Base-by-base conservation (phyloP, 2,888 invertebrate species). In the Tetranychus piercei region DNA sequence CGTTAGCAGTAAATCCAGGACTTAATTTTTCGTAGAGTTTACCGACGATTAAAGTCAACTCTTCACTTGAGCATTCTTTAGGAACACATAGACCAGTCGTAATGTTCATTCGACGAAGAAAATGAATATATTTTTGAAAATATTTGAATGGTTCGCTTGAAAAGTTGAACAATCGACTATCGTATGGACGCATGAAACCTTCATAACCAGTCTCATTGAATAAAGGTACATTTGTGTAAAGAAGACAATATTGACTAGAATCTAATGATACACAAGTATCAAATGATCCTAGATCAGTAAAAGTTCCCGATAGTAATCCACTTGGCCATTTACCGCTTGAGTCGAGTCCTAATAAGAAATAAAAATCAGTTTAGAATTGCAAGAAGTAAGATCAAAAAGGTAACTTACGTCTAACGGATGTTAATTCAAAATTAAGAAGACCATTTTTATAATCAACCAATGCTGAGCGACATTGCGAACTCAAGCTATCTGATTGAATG, bases 201-300 rank as follows among this genome's bases (percentile, higher is more conserved):
- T 69, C 69, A 11, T 20, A 23, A 20, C 34, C 34, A 11, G 22
- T 20, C 8, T 23, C 69, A 8, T 23, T 23, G 20, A 69, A 22
- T 22, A 23, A 1, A 23, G 69, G 69, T 11, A 69, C 69, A 23
- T 69, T 69, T 20, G 69, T 69, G 11, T 23, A 69, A 5, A 69
- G 22, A 20, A 69, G 69, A 69, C 69, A 69, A 69, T 69, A 69
- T 20, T 69, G 20, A 5, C 69, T 69, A 11, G 69, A 69, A 7
- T 69, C 34, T 22, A 69, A 23, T 22, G 69, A 69, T 20, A 69
- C 20, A 69, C 69, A 69, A 20, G 20, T 11, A 69, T 69, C 69
- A 69, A 23, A 69, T 23, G 20, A 20, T 22, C 69, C 69, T 9
- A 69, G 23, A 69, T 69, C 22, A 22, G 69, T 69, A 11, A 69